Evolutionary conservation across 2,797 vertebrate genomes (phyloP), one percentile per base, ranked within the genome.

Genomic region (Gymnothorax reevesii): DNA sequence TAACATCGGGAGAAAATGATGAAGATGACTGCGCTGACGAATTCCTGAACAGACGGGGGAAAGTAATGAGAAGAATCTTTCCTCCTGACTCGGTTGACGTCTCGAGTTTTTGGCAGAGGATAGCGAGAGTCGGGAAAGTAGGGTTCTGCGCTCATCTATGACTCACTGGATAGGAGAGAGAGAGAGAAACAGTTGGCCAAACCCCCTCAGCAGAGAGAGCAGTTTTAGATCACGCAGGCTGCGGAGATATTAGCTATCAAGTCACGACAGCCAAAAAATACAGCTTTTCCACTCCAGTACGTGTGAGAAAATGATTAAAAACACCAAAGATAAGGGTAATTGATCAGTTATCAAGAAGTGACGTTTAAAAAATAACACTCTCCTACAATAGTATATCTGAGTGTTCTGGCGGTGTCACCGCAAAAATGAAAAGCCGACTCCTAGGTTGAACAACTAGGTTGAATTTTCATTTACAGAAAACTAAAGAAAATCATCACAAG

Each of bases 11-110:
- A 92, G 89, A 92, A 93, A 71, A 90, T 92, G 92, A 92, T 92
- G 92, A 94, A 95, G 93, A 95, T 91, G 91, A 94, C 95, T 94
- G 88, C 89, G 90, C 90, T 92, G 91, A 93, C 93, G 93, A 88
- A 91, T 92, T 89, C 86, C 84, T 90, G 87, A 83, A 87, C 90
- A 90, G 88, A 62, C 62, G 49, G 90, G 33, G 88, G 91, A 91
- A 92, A 95, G 93, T 94, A 92, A 95, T 94, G 93, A 87, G 87
- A 92, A 89, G 89, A 90, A 91, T 90, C 82, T 80, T 84, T 87
- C 83, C 86, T 86, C 88, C 84, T 91, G 91, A 93, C 90, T 90
- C 27, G 60, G 57, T 27, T 17, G 57, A 83, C 17, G 15, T 60
- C 82, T 60, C 2, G 82, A 20, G 59, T 20, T 52, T 33, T 59